Conservation (phyloP, 2,888 invertebrate species). For the Tenthredo amoena region DNA sequence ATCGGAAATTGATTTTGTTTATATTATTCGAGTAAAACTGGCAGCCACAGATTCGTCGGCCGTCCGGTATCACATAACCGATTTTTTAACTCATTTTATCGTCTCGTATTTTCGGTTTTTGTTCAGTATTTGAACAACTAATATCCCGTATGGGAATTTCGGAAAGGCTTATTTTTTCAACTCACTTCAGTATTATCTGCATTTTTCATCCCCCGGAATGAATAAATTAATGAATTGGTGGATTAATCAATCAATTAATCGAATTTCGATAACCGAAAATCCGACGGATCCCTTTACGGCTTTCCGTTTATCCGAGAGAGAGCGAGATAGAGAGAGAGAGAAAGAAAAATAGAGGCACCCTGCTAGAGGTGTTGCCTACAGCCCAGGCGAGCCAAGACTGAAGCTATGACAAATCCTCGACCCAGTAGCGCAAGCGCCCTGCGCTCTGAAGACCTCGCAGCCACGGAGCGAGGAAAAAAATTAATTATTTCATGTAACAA, state of each 20-base stretch:
- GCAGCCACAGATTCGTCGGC: not conserved
- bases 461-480: conserved; percentile 52
- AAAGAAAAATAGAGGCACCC: conserved; percentile 22
- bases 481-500: conserved; percentile 34
- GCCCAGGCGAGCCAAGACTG: conserved; percentile 77
- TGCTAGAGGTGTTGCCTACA: conserved; percentile 67
- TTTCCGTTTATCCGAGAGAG: conserved; percentile 13
- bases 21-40: not conserved
- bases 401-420: conserved; percentile 70
- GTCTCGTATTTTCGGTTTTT: not conserved
- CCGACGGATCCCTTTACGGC: not conserved
- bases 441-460: conserved; percentile 60
- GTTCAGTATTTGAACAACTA: not conserved
- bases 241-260: not conserved
- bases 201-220: not conserved
- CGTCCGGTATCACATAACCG: conserved; percentile 11
- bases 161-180: not conserved
- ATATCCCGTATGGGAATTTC: not conserved
- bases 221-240: not conserved
- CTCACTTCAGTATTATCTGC: not conserved
- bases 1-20: conserved; percentile 9
- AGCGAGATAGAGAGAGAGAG: conserved; percentile 26
- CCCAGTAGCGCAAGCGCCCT: conserved; percentile 64
- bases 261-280: not conserved
- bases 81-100: conserved; percentile 20